phyloP scores from a whole-genome alignment of 2,113 vertebrate genomes.

The Marcusenius ussheri region DNA sequence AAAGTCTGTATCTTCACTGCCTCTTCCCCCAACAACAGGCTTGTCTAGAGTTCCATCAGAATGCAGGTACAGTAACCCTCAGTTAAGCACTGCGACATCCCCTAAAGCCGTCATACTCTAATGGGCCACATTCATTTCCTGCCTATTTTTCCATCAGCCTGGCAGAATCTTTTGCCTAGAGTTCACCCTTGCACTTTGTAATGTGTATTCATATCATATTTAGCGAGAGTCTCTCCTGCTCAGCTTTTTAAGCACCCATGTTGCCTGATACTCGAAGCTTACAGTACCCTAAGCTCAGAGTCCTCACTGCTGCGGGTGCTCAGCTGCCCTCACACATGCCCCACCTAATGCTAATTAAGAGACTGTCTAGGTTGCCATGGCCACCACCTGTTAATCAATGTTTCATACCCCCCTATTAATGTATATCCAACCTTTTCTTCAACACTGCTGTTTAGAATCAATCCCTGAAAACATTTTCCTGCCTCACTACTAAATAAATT shows the following conservation, averaged over 20 bases:
- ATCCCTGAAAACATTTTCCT: neutral
- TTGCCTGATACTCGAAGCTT: neutral
- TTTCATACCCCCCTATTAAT: neutral
- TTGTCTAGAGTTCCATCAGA: neutral
- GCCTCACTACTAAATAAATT: neutral
- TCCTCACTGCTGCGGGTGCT: neutral
- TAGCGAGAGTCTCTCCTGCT: neutral
- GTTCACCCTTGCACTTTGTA: neutral
- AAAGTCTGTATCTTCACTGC: neutral
- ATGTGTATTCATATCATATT: neutral
- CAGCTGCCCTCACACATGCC: neutral
- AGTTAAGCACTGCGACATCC: neutral
- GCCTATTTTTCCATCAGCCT: neutral
- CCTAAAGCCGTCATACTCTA: neutral
- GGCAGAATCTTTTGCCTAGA: neutral
- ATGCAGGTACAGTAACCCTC: neutral
- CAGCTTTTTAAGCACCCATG: neutral
- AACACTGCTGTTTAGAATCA: neutral
- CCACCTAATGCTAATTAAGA: conserved; percentile 1
- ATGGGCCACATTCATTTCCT: neutral
- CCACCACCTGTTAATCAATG: neutral
- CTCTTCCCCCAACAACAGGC: neutral
- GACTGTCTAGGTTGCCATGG: neutral
- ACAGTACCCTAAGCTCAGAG: neutral
- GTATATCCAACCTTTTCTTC: neutral